These are phyloP conservation scores for Automeris io DNA, from an alignment of 2,888 invertebrate species.

Conservation along the genomic window DNA sequence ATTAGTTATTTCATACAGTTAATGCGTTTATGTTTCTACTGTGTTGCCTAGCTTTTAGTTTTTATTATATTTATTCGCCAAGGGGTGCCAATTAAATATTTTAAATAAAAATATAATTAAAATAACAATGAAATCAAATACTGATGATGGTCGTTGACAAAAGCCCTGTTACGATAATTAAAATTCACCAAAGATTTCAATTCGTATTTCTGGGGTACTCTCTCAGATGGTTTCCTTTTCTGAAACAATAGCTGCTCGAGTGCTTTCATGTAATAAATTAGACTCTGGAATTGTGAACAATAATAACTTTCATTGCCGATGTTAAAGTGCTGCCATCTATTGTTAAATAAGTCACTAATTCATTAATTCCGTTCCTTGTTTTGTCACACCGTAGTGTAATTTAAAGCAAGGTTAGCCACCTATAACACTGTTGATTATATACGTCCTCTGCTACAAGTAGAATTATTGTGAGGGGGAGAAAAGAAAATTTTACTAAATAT, in stretches of 20 bases:
- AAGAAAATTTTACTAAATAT: too few species aligned
- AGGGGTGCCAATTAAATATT: too few species aligned
- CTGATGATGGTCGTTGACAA: too few species aligned
- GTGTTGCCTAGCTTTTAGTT: too few species aligned
- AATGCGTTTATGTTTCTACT: too few species aligned
- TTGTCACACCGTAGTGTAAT: neutral
- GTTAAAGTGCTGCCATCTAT: slow-evolving; percentile 8
- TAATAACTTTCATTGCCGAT: slow-evolving; percentile 10
- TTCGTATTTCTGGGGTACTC: slow-evolving; percentile 10
- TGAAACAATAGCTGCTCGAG: slow-evolving; percentile 35
- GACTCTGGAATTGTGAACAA: slow-evolving; percentile 13
- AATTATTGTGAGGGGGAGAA: too few species aligned
- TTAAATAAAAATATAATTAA: too few species aligned
- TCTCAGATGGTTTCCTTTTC: slow-evolving; percentile 16
- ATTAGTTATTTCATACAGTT: too few species aligned
- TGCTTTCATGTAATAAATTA: slow-evolving; percentile 42
- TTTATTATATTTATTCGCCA: too few species aligned
- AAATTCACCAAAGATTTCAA: neutral
- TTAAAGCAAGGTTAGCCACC: neutral
- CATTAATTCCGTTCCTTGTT: slow-evolving; percentile 9
- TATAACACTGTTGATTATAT: neutral
- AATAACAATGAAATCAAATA: too few species aligned
- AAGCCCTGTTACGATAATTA: neutral
- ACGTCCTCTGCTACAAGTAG: too few species aligned
- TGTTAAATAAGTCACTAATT: slow-evolving; percentile 9